Percentiles rank a stretch among this genome's conserved stretches.
phyloP scores from a whole-genome alignment of 2,888 invertebrate species.

The Cryptus armator region DNA sequence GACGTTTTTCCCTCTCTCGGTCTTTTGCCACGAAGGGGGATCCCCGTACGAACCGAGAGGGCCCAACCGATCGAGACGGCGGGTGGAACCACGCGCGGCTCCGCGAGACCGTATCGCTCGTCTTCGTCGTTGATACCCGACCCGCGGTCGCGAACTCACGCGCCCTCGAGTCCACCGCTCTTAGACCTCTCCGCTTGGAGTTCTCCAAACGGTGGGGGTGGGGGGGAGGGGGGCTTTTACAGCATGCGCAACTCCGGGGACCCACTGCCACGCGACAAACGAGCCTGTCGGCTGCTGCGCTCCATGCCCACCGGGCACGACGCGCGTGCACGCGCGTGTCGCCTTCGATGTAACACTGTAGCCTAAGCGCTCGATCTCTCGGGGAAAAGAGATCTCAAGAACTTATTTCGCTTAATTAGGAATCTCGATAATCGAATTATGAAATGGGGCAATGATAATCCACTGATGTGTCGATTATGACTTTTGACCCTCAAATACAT shows the following conservation, averaged over 20 bases:
- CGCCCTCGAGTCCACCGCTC: slow-evolving; percentile 41
- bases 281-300: slow-evolving; percentile 68
- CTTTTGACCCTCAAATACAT: background rate
- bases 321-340: slow-evolving; percentile 44
- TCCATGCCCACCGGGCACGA: slow-evolving; percentile 47
- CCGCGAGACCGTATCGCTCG: slow-evolving; percentile 47
- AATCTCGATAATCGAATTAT: background rate
- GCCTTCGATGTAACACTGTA: slow-evolving; percentile 33
- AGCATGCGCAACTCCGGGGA: slow-evolving; percentile 28
- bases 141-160: slow-evolving; percentile 74
- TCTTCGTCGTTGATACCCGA: slow-evolving; percentile 42
- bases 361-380: background rate
- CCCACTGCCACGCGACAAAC: slow-evolving; percentile 74
- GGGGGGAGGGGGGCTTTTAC: slow-evolving; percentile 2
- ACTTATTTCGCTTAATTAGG: background rate
- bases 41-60: slow-evolving; percentile 29
- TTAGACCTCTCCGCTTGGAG: slow-evolving; percentile 8
- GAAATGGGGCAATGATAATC: background rate
- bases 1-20: slow-evolving; percentile 68
- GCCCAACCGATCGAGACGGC: slow-evolving; percentile 59
- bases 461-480: background rate
- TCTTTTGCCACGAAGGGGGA: slow-evolving; percentile 46
- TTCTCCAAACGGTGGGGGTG: slow-evolving; percentile 6
- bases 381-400: background rate
- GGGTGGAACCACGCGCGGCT: slow-evolving; percentile 67